Evolutionary conservation across 2,888 invertebrate species (phyloP), one percentile per base, ranked within the genome.

Genomic region (Drosophila siamana): DNA sequence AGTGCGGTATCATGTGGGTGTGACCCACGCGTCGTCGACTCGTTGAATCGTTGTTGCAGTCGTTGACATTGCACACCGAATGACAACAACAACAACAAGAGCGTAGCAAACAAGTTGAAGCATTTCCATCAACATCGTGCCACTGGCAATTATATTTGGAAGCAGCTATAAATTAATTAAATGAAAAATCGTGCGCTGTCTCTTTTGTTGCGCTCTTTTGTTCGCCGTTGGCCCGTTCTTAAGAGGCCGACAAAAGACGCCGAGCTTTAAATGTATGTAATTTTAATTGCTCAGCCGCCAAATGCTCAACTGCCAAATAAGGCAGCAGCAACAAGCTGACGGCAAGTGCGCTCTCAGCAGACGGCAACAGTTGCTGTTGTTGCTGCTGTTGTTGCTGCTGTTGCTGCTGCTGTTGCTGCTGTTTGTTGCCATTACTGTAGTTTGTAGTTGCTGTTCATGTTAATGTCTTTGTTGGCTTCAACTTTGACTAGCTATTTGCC

Each of bases 221-320:
- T n/a, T n/a, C 56, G 11, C 16, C 44, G 56, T 46, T 56, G 22
- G 13, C 16, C 40, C 41, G 74, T 64, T 75, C 74, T 78, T 80
- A 79, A 64, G 61, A 69, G 47, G 54, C 83, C 84, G 88, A 86
- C 84, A 88, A 84, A 88, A 76, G 86, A 59, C 46, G 72, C 71
- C 78, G 87, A 70, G 87, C 64, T 69, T 84, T 80, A 80, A 88
- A 80, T 74, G 74, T 72, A 77, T 88, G 87, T 83, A 88, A 88
- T 88, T 84, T 88, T 84, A 84, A 84, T 84, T 84, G 83, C 83
- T 48, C 69, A 66, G 67, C 57, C 81, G 73, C 67, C 78, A 81
- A 81, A 74, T 78, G 71, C 62, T n/a, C n/a, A 57, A 50, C 62
- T 68, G 78, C 87, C 83, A 77, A 84, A 84, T 84, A 84, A 69